These are phyloP conservation scores for Ondatra zibethicus DNA, from an alignment of 2,113 vertebrate species.

Conservation along the genomic window DNA sequence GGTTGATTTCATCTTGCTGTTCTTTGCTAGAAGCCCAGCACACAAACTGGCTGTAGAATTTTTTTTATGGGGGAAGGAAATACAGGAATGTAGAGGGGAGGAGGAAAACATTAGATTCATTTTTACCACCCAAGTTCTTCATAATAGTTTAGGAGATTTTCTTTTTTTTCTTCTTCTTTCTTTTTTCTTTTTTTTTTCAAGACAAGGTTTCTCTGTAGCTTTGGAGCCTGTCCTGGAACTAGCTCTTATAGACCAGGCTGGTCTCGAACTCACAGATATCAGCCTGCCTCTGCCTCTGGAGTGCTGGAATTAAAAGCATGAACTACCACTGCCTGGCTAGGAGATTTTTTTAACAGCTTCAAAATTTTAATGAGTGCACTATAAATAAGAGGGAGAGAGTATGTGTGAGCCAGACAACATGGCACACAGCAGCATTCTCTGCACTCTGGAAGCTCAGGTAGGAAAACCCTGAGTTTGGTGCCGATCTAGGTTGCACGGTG, in stretches of 20 bases:
- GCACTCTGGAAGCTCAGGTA: not conserved
- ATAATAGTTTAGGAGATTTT: constrained; percentile 52
- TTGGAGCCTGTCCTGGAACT: too few species aligned
- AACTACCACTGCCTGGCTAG: too few species aligned
- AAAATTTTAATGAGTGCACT: constrained; percentile 47
- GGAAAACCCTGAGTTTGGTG: not conserved
- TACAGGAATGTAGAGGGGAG: not conserved
- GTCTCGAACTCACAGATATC: too few species aligned
- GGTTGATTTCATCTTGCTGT: not conserved
- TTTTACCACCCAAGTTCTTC: constrained; percentile 54
- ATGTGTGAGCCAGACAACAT: too few species aligned
- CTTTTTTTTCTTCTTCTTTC: not conserved
- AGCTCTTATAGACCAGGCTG: too few species aligned
- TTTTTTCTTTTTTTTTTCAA: too few species aligned
- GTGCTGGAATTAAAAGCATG: too few species aligned
- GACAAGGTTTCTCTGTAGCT: too few species aligned
- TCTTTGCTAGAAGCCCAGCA: not conserved
- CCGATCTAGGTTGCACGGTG: not conserved
- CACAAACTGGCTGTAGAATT: not conserved
- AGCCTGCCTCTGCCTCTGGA: too few species aligned
- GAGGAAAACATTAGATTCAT: constrained; percentile 59
- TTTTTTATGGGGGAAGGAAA: not conserved
- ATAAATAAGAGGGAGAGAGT: not conserved
- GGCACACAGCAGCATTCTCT: not conserved
- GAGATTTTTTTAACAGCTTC: constrained; percentile 48